phyloP scores from a whole-genome alignment of 2,113 vertebrate genomes.

The Meles meles region DNA sequence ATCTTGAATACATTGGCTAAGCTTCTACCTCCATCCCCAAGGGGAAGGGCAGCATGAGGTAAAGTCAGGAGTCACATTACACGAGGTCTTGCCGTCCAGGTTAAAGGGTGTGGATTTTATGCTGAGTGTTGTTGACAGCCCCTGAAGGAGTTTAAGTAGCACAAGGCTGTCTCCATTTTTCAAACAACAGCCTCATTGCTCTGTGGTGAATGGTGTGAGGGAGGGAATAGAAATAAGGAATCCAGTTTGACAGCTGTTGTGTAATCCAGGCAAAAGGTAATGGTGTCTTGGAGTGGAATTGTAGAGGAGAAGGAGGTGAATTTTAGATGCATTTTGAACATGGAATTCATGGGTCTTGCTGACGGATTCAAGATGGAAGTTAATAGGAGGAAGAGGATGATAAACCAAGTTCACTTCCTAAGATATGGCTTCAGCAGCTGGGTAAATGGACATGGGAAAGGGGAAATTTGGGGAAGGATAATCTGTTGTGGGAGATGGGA shows the following conservation, averaged over 20 bases:
- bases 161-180: not conserved
- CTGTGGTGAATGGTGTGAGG: not conserved
- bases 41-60: not conserved
- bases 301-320: not conserved
- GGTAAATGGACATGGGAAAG: not conserved
- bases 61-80: not conserved
- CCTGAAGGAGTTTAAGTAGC: not conserved
- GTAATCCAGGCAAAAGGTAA: not conserved
- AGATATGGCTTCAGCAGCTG: not conserved
- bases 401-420: not conserved
- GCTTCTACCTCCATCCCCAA: not conserved
- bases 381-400: not conserved
- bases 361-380: not conserved
- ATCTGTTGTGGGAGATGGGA: not conserved
- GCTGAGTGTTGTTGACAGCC: not conserved
- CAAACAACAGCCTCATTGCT: not conserved
- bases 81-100: not conserved
- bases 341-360: not conserved
- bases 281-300: not conserved
- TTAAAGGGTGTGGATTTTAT: not conserved
- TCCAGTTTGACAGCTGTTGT: not conserved
- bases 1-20: not conserved
- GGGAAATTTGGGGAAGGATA: not conserved
- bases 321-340: not conserved
- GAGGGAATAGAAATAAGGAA: not conserved